Percentiles rank a stretch among this genome's conserved stretches.
phyloP scores from a whole-genome alignment of 2,113 vertebrate species.

The Leptobrachium leishanense region DNA sequence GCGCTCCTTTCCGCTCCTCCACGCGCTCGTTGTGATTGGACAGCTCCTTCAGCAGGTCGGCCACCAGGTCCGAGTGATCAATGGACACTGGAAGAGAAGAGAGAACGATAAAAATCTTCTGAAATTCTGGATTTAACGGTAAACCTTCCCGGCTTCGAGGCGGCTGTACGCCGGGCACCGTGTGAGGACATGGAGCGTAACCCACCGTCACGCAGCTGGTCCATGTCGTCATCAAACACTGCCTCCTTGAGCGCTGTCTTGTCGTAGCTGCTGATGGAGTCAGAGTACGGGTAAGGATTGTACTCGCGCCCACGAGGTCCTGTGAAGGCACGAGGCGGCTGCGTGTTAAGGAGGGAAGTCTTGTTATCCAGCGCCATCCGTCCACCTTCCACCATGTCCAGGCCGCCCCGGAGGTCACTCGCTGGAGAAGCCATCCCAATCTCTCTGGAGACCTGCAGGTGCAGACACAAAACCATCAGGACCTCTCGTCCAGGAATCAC shows the following conservation, averaged over 20 bases:
- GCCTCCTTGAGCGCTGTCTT: conserved; percentile 96
- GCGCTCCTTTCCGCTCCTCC: conserved; percentile 89
- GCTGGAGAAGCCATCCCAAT: conserved; percentile 68
- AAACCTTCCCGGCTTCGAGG: too few relatives aligned
- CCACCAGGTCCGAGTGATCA: conserved; percentile 91
- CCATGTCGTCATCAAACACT: conserved; percentile 95
- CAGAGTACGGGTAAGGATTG: conserved; percentile 85
- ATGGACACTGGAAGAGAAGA: conserved; percentile 71
- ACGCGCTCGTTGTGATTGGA: conserved; percentile 96
- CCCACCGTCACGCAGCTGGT: conserved; percentile 92
- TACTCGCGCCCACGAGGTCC: conserved; percentile 87
- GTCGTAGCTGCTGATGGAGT: conserved; percentile 88
- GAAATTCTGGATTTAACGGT: too few relatives aligned
- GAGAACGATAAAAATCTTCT: too few relatives aligned
- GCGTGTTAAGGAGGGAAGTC: conserved; percentile 94
- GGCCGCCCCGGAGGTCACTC: conserved; percentile 65
- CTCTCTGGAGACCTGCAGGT: conserved; percentile 67
- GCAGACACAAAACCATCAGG: too few relatives aligned
- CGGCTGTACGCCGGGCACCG: too few relatives aligned
- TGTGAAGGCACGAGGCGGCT: conserved; percentile 85
- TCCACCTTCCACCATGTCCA: conserved; percentile 79
- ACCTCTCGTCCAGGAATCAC: too few relatives aligned
- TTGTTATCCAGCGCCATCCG: conserved; percentile 95
- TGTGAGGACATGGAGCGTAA: conserved; percentile 16
- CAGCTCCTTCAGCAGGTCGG: conserved; percentile 94